Conservation (phyloP, 2,113 vertebrate genomes). For the Sinocyclocheilus grahami region DNA sequence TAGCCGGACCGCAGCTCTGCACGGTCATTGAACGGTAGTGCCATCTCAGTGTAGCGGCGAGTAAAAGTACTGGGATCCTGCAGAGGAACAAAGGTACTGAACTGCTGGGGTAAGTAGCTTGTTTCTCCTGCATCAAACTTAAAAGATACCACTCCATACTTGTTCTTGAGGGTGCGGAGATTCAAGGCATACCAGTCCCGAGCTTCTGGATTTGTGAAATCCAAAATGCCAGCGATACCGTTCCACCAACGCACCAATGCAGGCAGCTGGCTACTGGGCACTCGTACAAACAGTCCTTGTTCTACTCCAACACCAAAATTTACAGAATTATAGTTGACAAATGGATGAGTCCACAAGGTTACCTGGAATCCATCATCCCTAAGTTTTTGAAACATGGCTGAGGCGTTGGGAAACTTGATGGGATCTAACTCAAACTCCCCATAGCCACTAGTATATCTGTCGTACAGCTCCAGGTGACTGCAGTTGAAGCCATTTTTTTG, state of each 20-base stretch:
- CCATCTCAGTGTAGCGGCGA: conserved; percentile 88
- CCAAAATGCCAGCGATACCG: conserved; percentile 87
- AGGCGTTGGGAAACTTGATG: conserved; percentile 83
- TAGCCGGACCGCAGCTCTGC: conserved; percentile 91
- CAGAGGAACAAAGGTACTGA: conserved; percentile 82
- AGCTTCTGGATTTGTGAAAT: conserved; percentile 89
- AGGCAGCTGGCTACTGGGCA: conserved; percentile 78
- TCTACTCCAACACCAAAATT: conserved; percentile 84
- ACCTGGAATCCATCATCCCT: conserved; percentile 78
- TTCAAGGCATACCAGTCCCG: conserved; percentile 87
- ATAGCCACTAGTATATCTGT: conserved; percentile 83
- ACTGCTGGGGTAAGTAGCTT: conserved; percentile 88
- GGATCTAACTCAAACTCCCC: conserved; percentile 90
- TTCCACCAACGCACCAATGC: conserved; percentile 93
- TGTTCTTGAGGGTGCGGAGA: conserved; percentile 76
- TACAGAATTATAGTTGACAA: conserved; percentile 84
- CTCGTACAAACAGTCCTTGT: conserved; percentile 81
- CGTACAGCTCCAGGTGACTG: conserved; percentile 89
- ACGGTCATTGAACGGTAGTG: conserved; percentile 83
- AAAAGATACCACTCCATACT: conserved; percentile 85
- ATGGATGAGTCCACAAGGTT: conserved; percentile 88
- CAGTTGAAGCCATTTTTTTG: conserved; percentile 81
- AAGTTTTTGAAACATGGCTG: conserved; percentile 82
- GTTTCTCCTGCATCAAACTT: conserved; percentile 94
- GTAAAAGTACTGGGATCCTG: conserved; percentile 89